Evolutionary conservation across 2,888 invertebrate species (phyloP).

Genomic region (Hypena proboscidalis): DNA sequence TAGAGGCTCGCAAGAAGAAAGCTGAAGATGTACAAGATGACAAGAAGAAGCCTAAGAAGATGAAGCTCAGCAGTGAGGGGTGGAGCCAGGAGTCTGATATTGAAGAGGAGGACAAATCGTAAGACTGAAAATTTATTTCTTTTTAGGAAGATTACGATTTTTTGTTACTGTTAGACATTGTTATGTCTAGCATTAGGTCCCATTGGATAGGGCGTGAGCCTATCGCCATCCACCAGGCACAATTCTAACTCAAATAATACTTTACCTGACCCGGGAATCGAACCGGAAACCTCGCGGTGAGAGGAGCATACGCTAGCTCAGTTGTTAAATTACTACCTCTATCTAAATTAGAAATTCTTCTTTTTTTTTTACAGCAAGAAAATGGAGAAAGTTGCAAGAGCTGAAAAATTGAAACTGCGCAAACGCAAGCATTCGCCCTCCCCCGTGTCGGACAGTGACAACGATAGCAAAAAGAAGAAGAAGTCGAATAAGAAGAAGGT

Average conservation of each 20-base stretch:
- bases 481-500: conserved; percentile 66
- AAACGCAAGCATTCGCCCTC: conserved; percentile 66
- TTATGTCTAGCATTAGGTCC: too few species aligned
- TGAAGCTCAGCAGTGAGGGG: conserved; percentile 67
- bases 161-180: too few species aligned
- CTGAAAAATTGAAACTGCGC: conserved; percentile 53
- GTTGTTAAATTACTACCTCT: too few species aligned
- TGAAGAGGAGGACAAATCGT: conserved; percentile 65
- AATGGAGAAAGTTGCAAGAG: conserved; percentile 36
- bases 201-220: too few species aligned
- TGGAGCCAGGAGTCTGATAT: conserved; percentile 79
- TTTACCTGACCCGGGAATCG: too few species aligned
- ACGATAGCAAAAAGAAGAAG: conserved; percentile 53
- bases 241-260: too few species aligned
- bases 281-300: too few species aligned
- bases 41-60: conserved; percentile 61
- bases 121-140: not conserved
- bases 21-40: conserved; percentile 46
- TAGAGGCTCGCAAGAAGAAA: conserved; percentile 45
- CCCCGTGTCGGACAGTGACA: conserved; percentile 57
- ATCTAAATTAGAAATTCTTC: too few species aligned
- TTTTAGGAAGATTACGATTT: not conserved
- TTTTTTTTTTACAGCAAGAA: conserved; percentile 54
- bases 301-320: too few species aligned
- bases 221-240: too few species aligned